Evolutionary conservation across 2,888 invertebrate genomes (phyloP), one percentile per base, ranked within the genome.

Genomic region (Nyleta sp.): DNA sequence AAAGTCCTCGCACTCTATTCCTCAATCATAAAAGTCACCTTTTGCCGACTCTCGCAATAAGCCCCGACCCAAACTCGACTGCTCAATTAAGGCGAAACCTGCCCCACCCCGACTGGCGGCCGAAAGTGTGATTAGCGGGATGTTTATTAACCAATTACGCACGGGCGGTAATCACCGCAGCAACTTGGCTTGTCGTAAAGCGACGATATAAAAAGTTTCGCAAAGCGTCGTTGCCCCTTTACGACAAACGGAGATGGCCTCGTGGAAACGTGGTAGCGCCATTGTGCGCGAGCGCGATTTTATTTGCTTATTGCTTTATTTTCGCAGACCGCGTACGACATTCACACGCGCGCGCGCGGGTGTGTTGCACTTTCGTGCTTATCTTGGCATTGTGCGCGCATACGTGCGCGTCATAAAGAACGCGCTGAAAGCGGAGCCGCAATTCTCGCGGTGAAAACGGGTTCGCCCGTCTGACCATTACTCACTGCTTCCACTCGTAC

Each of bases 141-240:
- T 90, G 88, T 89, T 90, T 88, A 89, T 90, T 88, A 86, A 89
- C 86, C 87, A 88, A 88, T 89, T 88, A 89, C 83, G 82, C 82
- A 78, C 80, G 64, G 79, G 74, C 33, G 48, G 85, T 85, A 87
- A 88, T 89, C 88, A 88, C 62, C 24, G 24, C 24, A 3, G 53
- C 53, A 52, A 62, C 79, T 67, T 60, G 55, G 57, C 55, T 53
- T 8, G 82, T 88, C 87, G 80, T 88, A 87, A 88, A 89, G 82
- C 83, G 84, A 84, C 82, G 84, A 88, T 88, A 88, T 80, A 77
- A 74, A 87, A 88, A 88, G 83, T 87, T 88, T 89, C 86, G 87
- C 83, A 83, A 88, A 87, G 84, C 85, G 86, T 81, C 81, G 82
- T 82, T 64, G 77, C 15, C 48, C 55, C 77, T 87, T 87, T 87